A percentile compares a stretch with the other conserved stretches of the same genome.
Evolutionary conservation across 64 coral and sea anemone genomes (phyloP).

Genomic region (Porites lutea): DNA sequence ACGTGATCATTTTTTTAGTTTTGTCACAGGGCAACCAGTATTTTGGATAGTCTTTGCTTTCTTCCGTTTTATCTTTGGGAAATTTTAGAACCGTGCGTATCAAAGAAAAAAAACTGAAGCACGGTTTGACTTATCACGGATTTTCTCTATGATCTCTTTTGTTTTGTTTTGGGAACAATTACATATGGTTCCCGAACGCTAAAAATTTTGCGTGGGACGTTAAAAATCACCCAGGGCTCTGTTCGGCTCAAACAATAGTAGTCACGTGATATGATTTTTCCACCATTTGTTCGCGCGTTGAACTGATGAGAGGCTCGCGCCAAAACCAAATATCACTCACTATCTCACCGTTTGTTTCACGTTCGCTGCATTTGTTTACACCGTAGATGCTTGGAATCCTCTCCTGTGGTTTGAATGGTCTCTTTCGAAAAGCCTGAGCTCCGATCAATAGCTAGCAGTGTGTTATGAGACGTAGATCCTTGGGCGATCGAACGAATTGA

Average conservation of each 20-base stretch:
- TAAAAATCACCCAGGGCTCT: not conserved
- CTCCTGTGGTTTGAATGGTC: not conserved
- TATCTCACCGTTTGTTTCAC: not conserved
- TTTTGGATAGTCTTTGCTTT: no score
- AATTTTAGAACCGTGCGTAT: no score
- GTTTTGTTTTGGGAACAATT: no score
- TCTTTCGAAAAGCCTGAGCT: not conserved
- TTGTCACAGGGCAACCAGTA: no score
- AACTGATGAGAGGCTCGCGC: conserved; percentile 71
- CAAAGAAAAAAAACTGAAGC: no score
- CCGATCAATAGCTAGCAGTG: not conserved
- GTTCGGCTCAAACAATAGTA: not conserved
- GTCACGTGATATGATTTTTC: conserved; percentile 24
- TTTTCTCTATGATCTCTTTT: no score
- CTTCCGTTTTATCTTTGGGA: no score
- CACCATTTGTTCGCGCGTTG: conserved; percentile 32
- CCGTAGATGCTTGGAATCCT: conserved; percentile 1
- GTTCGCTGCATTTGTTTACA: not conserved
- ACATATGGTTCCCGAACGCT: no score
- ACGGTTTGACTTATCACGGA: no score
- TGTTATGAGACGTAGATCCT: not conserved
- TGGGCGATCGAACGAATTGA: no score
- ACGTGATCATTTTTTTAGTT: no score
- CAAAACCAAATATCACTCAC: conserved; percentile 68
- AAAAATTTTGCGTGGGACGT: no score